Percentiles rank a stretch among this genome's conserved stretches.
Conservation (phyloP, 2,113 vertebrate species). For the Coryphaenoides rupestris region DNA sequence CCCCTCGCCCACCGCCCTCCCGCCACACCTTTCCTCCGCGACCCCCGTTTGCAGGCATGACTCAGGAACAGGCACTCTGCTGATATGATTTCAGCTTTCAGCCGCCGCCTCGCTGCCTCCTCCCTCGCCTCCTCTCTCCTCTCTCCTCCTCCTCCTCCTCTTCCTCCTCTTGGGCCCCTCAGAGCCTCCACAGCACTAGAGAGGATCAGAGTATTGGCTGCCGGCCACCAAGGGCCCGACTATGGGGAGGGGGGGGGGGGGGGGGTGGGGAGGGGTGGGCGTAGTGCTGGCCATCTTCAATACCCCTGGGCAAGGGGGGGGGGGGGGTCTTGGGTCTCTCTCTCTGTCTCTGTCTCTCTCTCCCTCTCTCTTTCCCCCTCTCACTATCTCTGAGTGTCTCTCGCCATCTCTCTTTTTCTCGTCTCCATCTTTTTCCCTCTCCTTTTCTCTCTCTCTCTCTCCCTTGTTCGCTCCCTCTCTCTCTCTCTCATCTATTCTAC, state of each 20-base stretch:
- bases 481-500: not conserved
- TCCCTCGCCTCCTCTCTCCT: not conserved
- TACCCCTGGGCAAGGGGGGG: too few species aligned
- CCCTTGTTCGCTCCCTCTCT: not conserved
- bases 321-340: too few species aligned
- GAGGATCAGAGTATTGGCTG: conserved; percentile 55
- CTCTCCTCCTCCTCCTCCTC: not conserved
- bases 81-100: conserved; percentile 53
- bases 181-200: conserved; percentile 27
- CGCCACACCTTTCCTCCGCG: conserved; percentile 41
- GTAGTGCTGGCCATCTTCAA: too few species aligned
- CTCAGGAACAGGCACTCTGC: conserved; percentile 52
- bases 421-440: conserved; percentile 8
- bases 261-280: not conserved
- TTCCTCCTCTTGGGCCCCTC: not conserved
- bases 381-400: too few species aligned
- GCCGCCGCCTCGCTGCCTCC: conserved; percentile 38
- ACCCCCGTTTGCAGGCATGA: conserved; percentile 36
- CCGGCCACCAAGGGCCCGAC: conserved; percentile 34
- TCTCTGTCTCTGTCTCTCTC: conserved; percentile 4
- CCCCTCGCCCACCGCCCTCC: conserved; percentile 28
- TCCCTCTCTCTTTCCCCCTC: not conserved
- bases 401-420: conserved; percentile 35
- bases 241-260: not conserved
- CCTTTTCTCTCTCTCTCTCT: conserved; percentile 6